These are phyloP conservation scores for Lepilemur septentrionalis DNA, from an alignment of 2,797 vertebrate species.

Conservation along the genomic window DNA sequence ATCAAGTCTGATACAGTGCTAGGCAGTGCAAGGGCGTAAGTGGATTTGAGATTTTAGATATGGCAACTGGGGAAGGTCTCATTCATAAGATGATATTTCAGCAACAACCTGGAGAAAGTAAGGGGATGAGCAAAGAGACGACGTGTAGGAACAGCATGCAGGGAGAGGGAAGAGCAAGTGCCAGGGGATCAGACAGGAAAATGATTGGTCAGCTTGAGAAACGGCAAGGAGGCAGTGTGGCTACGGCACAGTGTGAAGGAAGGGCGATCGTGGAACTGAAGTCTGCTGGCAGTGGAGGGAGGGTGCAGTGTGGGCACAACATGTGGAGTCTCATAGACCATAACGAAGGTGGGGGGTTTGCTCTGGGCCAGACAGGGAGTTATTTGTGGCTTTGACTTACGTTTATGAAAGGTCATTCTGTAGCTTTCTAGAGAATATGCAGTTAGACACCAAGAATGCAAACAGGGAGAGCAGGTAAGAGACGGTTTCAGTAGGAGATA, in stretches of 20 bases:
- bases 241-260: too few relatives aligned
- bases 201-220: background rate
- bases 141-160: background rate
- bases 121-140: background rate
- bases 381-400: background rate
- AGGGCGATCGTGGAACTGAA: background rate
- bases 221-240: background rate
- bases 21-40: too few relatives aligned
- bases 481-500: too few relatives aligned
- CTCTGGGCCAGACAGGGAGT: background rate
- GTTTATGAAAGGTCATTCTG: background rate
- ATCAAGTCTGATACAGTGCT: background rate
- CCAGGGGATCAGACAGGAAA: background rate
- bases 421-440: background rate
- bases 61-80: background rate
- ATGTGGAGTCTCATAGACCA: too few relatives aligned
- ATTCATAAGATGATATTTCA: background rate
- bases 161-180: too few relatives aligned
- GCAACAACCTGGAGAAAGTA: background rate
- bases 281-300: too few relatives aligned
- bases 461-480: background rate
- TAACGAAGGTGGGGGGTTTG: background rate
- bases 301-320: fast-evolving
- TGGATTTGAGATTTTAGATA: background rate
- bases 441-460: background rate